Base-by-base conservation (phyloP, 2,113 vertebrate species). In the Oncorhynchus masou region DNA sequence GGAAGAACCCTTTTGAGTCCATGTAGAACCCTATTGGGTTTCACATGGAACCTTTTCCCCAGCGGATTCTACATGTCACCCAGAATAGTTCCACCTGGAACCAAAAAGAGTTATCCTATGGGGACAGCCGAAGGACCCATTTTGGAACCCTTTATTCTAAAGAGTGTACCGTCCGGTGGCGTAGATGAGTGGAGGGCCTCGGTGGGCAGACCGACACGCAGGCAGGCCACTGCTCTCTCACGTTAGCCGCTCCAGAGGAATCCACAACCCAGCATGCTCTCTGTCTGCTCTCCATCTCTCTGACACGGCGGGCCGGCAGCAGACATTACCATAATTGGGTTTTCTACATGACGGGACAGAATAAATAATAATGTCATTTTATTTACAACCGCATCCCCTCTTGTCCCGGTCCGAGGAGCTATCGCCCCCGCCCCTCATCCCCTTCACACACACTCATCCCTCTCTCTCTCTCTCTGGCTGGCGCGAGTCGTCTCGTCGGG, bases 341-440 rank as follows among this genome's bases (percentile, higher is more conserved):
- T 98, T 99, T 99, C 98, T 99, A 99, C 97, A 99, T 99, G 97
- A 99, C 96, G 96, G 97, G 98, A 99, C 97, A 99, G 96, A 99
- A 96, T 97, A 99, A 99, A 98, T 99, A 99, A 99, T 99, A 99
- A 99, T 99, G 98, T 99, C 98, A 99, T 99, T 99, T 99, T 99
- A 99, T 99, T 99, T 99, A 99, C 97, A 99, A 97, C 96, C 95
- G 15, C 49, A 15, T 16, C 49, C 49, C 12, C 92, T 92, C 91
- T 90, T 90, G 90, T 91, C 90, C 90, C 75, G 84, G 88, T 90
- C 90, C 86, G 82, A 91, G 16, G 90, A 85, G 87, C 85, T 75
- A 86, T 85, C 85, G 2, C 81, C 84, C 88, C 22, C 84, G 39
- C 0, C 80, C 19, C 5, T 11, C 13, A 4, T 69, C 29, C 48